phyloP scores from a whole-genome alignment of 2,797 vertebrate species.

The Rallus crepitans region DNA sequence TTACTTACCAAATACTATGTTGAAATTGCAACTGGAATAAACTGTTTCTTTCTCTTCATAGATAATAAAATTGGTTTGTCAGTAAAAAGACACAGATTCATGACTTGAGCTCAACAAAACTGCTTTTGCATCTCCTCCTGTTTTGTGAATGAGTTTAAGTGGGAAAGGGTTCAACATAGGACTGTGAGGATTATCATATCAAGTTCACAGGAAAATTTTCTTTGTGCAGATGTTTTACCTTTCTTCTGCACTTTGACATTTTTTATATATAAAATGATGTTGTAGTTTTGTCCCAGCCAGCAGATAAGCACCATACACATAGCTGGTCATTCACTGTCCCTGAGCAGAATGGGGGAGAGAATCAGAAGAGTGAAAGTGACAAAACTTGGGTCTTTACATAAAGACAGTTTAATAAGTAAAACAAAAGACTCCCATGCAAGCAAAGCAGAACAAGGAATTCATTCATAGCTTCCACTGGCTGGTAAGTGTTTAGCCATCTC shows the following conservation, averaged over 20 bases:
- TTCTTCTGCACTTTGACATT: neutral
- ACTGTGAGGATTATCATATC: neutral
- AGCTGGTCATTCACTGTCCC: no score
- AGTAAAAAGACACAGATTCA: neutral
- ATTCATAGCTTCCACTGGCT: no score
- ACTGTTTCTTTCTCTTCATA: neutral
- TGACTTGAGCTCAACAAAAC: neutral
- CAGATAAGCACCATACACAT: no score
- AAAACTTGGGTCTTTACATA: no score
- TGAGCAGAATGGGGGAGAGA: no score
- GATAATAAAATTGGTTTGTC: neutral
- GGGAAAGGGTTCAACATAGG: neutral
- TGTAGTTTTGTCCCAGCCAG: no score
- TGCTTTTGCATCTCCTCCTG: neutral
- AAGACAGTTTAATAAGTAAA: no score
- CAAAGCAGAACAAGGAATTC: no score
- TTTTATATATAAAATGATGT: neutral
- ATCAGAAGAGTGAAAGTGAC: no score
- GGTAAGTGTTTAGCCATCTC: no score
- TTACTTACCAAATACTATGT: fast-evolving
- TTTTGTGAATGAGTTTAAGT: neutral
- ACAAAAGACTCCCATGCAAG: no score
- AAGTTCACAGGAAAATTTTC: neutral
- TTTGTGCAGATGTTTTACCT: neutral
- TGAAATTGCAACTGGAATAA: neutral